Evolutionary conservation across 2,888 invertebrate genomes (phyloP), one percentile per base, ranked within the genome.

Genomic region (Branchellion lobata): DNA sequence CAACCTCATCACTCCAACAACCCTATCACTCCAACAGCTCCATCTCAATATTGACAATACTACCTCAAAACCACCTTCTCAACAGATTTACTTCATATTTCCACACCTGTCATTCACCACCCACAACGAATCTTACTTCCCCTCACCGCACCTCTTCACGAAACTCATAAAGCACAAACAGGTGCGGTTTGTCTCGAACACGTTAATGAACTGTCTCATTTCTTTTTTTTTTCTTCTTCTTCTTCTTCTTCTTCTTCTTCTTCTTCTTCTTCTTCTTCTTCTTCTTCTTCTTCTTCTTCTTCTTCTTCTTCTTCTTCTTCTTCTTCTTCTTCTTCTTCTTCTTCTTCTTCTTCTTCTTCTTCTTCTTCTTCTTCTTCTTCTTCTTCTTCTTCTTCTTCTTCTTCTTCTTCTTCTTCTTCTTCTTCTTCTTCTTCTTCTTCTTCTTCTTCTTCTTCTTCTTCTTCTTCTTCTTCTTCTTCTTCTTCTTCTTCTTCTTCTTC

Each of bases 261-360:
- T 51, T 47, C 75, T 27, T 68, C 75, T 27, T 5, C 51, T 27
- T 5, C 75, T 51, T 5, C 75, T 27, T 74, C 75, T 27, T 5
- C 51, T 27, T 5, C 75, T 51, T 5, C 57, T 57, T 3, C 57
- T 57, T 3, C 57, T 57, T 3, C 57, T 57, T 3, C 57, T 57
- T 3, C 57, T 57, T 3, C 57, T 57, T 3, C 57, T 57, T 3
- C 57, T 57, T 57, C 57, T 57, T 3, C 57, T 57, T 3, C 57
- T 57, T 3, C 57, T 57, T 3, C 57, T 57, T 3, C 57, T 57
- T 3, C 57, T 57, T 57, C 57, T 57, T 3, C 57, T 57, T 57
- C 57, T 57, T 3, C 57, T 57, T 3, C 57, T 57, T 3, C 5
- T 57, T 3, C 57, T 57, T 3, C 57, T 57, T 3, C 57, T 57